Conservation (phyloP, 2,888 invertebrate species). For the Brachyptera risi region DNA sequence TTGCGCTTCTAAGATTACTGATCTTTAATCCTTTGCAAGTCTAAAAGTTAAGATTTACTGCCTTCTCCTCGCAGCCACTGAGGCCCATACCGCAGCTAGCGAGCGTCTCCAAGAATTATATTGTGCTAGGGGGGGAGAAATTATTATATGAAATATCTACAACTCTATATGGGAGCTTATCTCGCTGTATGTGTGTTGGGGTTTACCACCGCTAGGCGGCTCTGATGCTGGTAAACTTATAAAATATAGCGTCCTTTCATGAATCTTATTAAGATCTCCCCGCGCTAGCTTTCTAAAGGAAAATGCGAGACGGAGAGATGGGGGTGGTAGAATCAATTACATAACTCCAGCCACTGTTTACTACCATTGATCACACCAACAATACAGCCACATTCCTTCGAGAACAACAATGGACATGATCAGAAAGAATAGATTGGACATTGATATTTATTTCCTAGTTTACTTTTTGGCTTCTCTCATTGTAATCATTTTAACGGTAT, state of each 20-base stretch:
- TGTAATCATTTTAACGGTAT: too few species aligned
- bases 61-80: conserved; percentile 38
- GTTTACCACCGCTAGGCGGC: conserved; percentile 30
- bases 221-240: conserved; percentile 53
- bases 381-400: too few species aligned
- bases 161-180: conserved; percentile 39
- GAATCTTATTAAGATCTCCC: conserved; percentile 78
- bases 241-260: conserved; percentile 80
- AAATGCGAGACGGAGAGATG: conserved; percentile 42
- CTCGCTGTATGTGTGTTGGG: conserved; percentile 34
- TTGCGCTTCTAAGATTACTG: conserved; percentile 60
- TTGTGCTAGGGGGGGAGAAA: conserved; percentile 34
- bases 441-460: too few species aligned
- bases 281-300: conserved; percentile 49
- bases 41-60: conserved; percentile 71
- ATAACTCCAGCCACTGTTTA: conserved; percentile 9
- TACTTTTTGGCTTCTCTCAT: too few species aligned
- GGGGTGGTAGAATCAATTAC: conserved; percentile 22
- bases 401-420: too few species aligned
- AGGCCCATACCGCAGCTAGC: conserved; percentile 10
- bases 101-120: conserved; percentile 19
- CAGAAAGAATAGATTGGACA: too few species aligned
- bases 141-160: conserved; percentile 53
- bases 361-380: not conserved
- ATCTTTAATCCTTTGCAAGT: conserved; percentile 67